A percentile compares a stretch with the other conserved stretches of the same genome.
Evolutionary conservation across 2,888 invertebrate genomes (phyloP).

Genomic region (Halocaridina rubra): DNA sequence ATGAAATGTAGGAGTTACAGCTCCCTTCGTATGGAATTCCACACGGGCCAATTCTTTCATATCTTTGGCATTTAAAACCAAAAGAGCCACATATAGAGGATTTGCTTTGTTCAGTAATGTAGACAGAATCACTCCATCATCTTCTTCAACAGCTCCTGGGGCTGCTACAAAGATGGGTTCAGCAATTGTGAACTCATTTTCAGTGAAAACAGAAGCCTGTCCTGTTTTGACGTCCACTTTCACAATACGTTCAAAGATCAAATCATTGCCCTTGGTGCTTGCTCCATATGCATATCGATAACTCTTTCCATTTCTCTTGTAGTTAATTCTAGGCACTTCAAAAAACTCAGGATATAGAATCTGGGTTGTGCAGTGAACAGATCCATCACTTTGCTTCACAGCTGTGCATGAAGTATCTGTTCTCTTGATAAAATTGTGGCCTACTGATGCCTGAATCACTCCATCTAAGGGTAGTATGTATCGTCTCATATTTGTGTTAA

Average conservation of each 20-base stretch:
- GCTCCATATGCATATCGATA: slow-evolving; percentile 30
- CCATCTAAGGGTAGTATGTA: not conserved
- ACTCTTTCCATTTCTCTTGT: slow-evolving; percentile 20
- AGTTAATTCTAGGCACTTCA: slow-evolving; percentile 47
- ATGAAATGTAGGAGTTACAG: slow-evolving; percentile 23
- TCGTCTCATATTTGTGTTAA: not conserved
- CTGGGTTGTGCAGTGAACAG: slow-evolving; percentile 42
- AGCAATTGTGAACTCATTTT: not conserved
- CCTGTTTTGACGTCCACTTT: slow-evolving; percentile 39
- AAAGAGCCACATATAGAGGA: slow-evolving; percentile 4
- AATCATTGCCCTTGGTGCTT: not conserved
- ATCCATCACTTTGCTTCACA: not conserved
- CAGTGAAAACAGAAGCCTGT: not conserved
- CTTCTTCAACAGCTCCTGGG: slow-evolving; percentile 69
- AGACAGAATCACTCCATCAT: slow-evolving; percentile 69
- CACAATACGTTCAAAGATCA: slow-evolving; percentile 10
- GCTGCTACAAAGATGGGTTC: slow-evolving; percentile 71
- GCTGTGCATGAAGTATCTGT: not conserved
- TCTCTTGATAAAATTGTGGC: not conserved
- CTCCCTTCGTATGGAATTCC: not conserved
- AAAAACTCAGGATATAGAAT: not conserved
- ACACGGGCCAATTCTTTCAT: slow-evolving; percentile 34
- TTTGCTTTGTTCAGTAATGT: slow-evolving; percentile 65
- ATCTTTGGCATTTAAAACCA: slow-evolving; percentile 20
- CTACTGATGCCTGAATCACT: not conserved